Evolutionary conservation across 2,888 invertebrate species (phyloP).

Genomic region (Seira sanloemensis): DNA sequence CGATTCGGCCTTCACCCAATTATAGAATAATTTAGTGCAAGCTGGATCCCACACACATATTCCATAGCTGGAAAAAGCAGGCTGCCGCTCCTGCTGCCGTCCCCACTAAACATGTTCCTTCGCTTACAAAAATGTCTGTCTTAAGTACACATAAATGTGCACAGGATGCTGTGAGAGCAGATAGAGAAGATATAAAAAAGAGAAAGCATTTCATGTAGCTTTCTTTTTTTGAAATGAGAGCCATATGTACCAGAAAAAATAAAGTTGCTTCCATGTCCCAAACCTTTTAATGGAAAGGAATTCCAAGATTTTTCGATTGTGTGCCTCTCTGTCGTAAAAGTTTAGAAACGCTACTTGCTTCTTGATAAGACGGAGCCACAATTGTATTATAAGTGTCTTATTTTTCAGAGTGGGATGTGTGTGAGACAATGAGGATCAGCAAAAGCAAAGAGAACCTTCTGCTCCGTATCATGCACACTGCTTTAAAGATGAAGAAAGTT

Average conservation of each 20-base stretch:
- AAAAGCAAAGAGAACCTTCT: slow-evolving; percentile 22
- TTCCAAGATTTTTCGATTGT: slow-evolving; percentile 24
- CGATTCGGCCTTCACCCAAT: slow-evolving; percentile 67
- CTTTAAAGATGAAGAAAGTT: slow-evolving; percentile 3
- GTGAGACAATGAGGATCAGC: slow-evolving; percentile 47
- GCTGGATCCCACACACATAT: slow-evolving; percentile 45
- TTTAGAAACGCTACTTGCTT: slow-evolving; percentile 52
- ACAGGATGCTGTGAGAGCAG: not conserved
- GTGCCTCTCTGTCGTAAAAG: slow-evolving; percentile 52
- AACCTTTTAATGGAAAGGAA: slow-evolving; percentile 6
- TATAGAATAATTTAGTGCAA: slow-evolving; percentile 64
- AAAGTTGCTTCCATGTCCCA: not conserved
- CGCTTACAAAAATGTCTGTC: slow-evolving; percentile 20
- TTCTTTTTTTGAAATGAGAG: not conserved
- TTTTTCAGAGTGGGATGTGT: slow-evolving; percentile 43
- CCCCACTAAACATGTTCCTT: slow-evolving; percentile 46
- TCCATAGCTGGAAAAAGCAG: slow-evolving; percentile 10
- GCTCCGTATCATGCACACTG: not conserved
- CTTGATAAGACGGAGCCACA: slow-evolving; percentile 53
- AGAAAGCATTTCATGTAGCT: slow-evolving; percentile 23
- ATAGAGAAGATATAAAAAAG: slow-evolving; percentile 29
- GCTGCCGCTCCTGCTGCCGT: slow-evolving; percentile 18
- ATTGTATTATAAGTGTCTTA: slow-evolving; percentile 55
- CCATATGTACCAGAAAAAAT: not conserved
- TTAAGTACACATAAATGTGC: slow-evolving; percentile 36